Percentiles rank a stretch among this genome's conserved stretches.
These are phyloP conservation scores for Pygocentrus nattereri DNA, from an alignment of 2,797 vertebrate species.

Conservation along the genomic window DNA sequence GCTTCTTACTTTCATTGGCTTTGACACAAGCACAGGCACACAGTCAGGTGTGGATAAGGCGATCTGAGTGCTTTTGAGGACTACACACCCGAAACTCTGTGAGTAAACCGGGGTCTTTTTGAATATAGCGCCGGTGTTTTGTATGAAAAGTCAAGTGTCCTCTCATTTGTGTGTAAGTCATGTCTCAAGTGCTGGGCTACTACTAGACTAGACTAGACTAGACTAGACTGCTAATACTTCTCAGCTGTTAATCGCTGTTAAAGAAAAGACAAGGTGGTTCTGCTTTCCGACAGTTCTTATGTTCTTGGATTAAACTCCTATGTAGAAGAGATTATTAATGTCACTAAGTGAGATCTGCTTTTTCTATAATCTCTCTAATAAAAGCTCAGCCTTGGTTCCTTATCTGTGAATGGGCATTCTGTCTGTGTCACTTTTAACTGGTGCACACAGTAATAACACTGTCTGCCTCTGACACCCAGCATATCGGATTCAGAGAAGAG, in stretches of 20 bases:
- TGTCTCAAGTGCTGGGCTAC: background rate
- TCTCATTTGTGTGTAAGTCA: background rate
- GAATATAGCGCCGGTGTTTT: background rate
- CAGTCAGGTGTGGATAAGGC: conserved; percentile 32
- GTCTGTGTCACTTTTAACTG: background rate
- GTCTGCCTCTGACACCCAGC: too few species aligned
- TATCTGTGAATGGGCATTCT: background rate
- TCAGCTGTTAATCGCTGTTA: conserved; percentile 3
- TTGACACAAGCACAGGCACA: background rate
- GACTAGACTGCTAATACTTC: conserved; percentile 21
- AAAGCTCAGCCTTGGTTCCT: background rate
- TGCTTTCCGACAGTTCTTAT: too few species aligned
- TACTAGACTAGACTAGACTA: conserved; percentile 26
- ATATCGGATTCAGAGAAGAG: background rate
- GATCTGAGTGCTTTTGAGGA: conserved; percentile 8
- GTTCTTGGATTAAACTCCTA: background rate
- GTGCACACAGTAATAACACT: background rate
- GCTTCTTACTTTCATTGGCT: background rate
- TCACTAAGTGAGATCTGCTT: background rate
- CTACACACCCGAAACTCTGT: conserved; percentile 22
- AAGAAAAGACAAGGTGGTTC: background rate
- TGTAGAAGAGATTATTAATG: background rate
- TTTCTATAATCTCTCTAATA: conserved; percentile 11
- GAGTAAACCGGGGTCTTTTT: conserved; percentile 25
- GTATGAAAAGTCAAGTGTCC: background rate